Base-by-base conservation (phyloP, 2,797 vertebrate species). In the Chromis chromis region DNA sequence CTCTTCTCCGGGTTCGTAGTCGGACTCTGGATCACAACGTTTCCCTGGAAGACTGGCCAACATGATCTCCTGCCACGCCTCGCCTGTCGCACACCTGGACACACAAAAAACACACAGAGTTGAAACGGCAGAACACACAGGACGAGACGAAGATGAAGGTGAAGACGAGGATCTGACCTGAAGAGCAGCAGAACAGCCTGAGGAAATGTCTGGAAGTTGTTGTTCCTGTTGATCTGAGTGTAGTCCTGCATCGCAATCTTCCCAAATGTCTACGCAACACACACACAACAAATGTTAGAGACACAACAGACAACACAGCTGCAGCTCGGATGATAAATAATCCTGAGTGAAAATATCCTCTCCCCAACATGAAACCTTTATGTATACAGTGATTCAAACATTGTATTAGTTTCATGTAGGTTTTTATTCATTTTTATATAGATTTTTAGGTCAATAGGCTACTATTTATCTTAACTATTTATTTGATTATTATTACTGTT, bases 51-150 rank as follows among this genome's bases (percentile, higher is more conserved):
- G 93, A 77, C 96, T 97, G 2, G 97, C 96, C 88, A 99, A 78
- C 97, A 99, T 98, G 90, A 99, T 99, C 86, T 99, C 97, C 92
- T 99, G 98, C 98, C 98, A 99, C 19, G 97, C 98, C 89, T 99
- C 98, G 8, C 98, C 98, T 1, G 98, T 99, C 0, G 98, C 98
- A 94, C 98, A 99, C 92, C 98, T 99, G 79, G 4, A 65, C 27
- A 66, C 62, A 82, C n/a, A 63, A 39, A n/a, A 73, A 13, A 66
- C 5, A 66, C 25, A 65, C 27, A 56, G 19, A 44, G 31, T 16
- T 16, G 40, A 44, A 16, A 6, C 40, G 9, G 6, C 40, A 6
- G 14, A 44, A 17, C 40, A 14, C 14, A 1, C 40, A 16, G 40
- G 40, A 14, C 4, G 14, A 44, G 14, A 7, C 7, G 10, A 42